These are phyloP conservation scores for Campylorhamphus procurvoides DNA, from an alignment of 2,113 vertebrate genomes.

Conservation along the genomic window DNA sequence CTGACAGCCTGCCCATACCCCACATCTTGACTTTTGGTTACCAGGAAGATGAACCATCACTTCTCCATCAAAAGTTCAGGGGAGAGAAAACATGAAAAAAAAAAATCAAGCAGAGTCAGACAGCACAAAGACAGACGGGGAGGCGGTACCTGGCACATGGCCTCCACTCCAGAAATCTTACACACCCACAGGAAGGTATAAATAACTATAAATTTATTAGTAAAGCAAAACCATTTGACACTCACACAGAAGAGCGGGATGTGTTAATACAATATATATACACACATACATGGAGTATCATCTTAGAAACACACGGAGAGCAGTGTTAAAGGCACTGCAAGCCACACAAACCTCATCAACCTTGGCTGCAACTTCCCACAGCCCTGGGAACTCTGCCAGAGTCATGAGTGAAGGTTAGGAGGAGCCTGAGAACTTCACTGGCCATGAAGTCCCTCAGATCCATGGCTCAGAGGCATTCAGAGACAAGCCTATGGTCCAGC, in stretches of 20 bases:
- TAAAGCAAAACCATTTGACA: slow-evolving; percentile 67
- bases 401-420: not conserved
- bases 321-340: slow-evolving; percentile 66
- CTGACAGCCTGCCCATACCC: fast-evolving
- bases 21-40: fast-evolving
- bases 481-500: not conserved
- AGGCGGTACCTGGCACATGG: not conserved
- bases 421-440: not conserved
- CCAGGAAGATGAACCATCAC: not conserved
- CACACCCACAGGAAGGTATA: slow-evolving; percentile 40
- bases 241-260: slow-evolving; percentile 54
- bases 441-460: not conserved
- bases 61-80: not conserved
- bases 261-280: slow-evolving; percentile 65
- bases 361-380: not conserved
- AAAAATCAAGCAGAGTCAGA: not conserved
- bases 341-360: slow-evolving; percentile 32
- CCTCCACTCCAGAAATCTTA: not conserved
- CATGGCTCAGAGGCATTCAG: not conserved
- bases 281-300: slow-evolving; percentile 32
- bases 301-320: slow-evolving; percentile 49
- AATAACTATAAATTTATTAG: slow-evolving; percentile 74
- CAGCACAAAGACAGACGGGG: not conserved
- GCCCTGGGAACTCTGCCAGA: not conserved
- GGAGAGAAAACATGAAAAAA: not conserved